Percentiles rank a stretch among this genome's conserved stretches.
These are phyloP conservation scores for Paedocypris micromegethes DNA, from an alignment of 2,797 vertebrate species.

Conservation along the genomic window DNA sequence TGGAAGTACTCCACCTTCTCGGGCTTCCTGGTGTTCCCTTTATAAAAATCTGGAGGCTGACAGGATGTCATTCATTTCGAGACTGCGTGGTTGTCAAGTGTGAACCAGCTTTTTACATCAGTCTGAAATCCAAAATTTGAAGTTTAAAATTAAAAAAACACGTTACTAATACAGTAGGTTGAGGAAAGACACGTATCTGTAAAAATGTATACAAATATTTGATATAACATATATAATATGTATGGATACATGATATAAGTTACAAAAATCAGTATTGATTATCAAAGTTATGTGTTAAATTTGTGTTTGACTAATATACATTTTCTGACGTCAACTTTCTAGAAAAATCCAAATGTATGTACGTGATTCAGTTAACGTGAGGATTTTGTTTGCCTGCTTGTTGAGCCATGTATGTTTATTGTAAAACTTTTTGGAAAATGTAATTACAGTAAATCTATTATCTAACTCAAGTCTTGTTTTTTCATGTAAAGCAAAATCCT, in stretches of 20 bases:
- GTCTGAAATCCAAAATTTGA: too few species aligned
- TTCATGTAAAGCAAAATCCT: background rate
- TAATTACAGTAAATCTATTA: constrained; percentile 48
- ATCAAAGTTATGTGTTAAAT: background rate
- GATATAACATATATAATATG: too few species aligned
- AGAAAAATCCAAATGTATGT: constrained; percentile 1
- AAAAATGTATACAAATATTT: too few species aligned
- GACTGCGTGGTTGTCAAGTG: too few species aligned
- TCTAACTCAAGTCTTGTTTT: constrained; percentile 19
- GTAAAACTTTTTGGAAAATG: constrained; percentile 14
- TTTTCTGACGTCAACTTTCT: constrained; percentile 5
- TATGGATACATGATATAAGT: too few species aligned
- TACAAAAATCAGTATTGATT: too few species aligned
- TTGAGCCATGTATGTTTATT: constrained; percentile 13
- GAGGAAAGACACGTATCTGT: too few species aligned
- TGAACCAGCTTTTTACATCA: too few species aligned
- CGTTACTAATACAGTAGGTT: too few species aligned
- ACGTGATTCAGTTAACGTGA: background rate
- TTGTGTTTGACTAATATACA: background rate
- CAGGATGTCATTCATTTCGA: too few species aligned
- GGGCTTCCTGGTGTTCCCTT: constrained; percentile 82
- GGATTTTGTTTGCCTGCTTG: constrained; percentile 26
- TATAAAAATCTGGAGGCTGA: constrained; percentile 55
- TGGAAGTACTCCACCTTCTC: constrained; percentile 90
- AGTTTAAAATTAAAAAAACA: too few species aligned